Evolutionary conservation across 1,140 invertebrate species (phyloP).

Genomic region (Bursaphelenchus mucronatus): DNA sequence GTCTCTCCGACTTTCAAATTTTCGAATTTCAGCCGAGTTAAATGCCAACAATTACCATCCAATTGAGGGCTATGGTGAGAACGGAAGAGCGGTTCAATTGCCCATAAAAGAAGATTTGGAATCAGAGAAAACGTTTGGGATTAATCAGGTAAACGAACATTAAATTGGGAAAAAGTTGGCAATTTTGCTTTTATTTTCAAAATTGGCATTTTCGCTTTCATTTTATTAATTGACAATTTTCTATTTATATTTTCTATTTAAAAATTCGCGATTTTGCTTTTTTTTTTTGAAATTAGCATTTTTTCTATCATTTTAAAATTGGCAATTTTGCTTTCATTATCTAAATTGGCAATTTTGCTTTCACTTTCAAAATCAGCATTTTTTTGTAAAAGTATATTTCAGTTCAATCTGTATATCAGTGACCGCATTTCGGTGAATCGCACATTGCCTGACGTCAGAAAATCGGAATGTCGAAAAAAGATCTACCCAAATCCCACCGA

Average conservation of each 20-base stretch:
- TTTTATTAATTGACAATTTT: too few relatives aligned
- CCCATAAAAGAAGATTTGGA: constrained; percentile 44
- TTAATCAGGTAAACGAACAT: constrained; percentile 81
- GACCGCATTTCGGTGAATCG: constrained; percentile 95
- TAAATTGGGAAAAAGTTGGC: too few relatives aligned
- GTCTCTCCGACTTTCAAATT: neutral
- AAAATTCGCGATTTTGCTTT: too few relatives aligned
- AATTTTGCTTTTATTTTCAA: too few relatives aligned
- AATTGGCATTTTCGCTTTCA: too few relatives aligned
- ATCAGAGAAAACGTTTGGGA: constrained; percentile 55
- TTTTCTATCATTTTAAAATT: too few relatives aligned
- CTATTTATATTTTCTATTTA: too few relatives aligned
- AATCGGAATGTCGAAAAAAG: constrained; percentile 41
- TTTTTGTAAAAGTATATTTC: too few relatives aligned
- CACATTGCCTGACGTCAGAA: constrained; percentile 85
- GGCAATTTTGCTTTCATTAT: too few relatives aligned
- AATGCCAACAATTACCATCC: constrained; percentile 59
- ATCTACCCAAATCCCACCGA: constrained; percentile 41
- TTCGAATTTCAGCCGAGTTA: constrained; percentile 49
- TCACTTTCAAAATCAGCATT: too few relatives aligned
- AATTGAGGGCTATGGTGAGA: constrained; percentile 40
- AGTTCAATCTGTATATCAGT: constrained; percentile 95
- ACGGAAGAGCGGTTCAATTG: constrained; percentile 44
- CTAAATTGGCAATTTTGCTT: too few relatives aligned
- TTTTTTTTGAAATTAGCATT: too few relatives aligned